Base-by-base conservation (phyloP, 2,888 invertebrate genomes). In the Heliconius erato region DNA sequence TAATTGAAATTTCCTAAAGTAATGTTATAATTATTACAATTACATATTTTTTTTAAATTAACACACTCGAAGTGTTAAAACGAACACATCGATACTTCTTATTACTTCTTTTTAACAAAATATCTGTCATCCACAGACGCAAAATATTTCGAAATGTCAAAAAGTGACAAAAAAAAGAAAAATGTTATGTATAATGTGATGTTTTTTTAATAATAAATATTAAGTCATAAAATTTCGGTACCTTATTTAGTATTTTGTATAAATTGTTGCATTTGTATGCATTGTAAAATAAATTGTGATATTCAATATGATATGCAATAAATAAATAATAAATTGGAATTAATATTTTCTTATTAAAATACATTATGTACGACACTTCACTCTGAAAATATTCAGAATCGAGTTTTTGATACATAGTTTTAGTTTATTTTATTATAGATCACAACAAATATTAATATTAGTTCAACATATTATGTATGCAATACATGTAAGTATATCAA, bases 181-280 rank as follows among this genome's bases (percentile, higher is more conserved):
- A 32, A 32, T 32, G 32, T 6, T n/a, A n/a, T n/a, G n/a, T n/a
- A n/a, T n/a, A n/a, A 69, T 71, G 69, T 71, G 69, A 71, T 71
- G 69, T n/a, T 40, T 40, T n/a, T 0, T 71, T 40, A 4, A n/a
- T 71, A 71, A 40, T 40, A 14, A n/a, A 65, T 65, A 12, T 26
- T 63, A 23, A 63, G 3, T 63, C 7, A 0, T 63, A 63, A 63
- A 63, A n/a, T 65, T 26, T 26, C 4, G 1, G 12, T 54, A 59
- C 23, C 59, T 23, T 59, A 59, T 59, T 59, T 49, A 16, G 5
- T 49, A 5, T 16, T 49, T 49, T 49, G 49, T 49, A 49, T 16
- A 49, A 16, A 49, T 16, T 49, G 16, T 49, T 16, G 16, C 49
- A 49, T 49, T 49, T 49, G 16, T 49, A 5, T 49, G 49, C 49